Conservation (phyloP, 2,113 vertebrate species). For the Oxyura jamaicensis region DNA sequence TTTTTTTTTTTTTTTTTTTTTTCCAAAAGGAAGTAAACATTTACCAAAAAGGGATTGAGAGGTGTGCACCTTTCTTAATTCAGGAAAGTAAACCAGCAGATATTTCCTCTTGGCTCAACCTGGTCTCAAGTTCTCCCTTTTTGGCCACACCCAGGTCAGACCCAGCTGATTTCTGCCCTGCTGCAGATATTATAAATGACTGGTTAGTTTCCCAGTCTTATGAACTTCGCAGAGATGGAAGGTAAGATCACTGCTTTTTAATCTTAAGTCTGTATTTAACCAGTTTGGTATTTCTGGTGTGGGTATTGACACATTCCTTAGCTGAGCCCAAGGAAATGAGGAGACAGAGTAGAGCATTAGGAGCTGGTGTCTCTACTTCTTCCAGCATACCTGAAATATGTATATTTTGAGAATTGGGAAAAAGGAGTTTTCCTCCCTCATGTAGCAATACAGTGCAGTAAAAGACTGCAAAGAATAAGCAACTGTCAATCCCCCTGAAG, state of each 20-base stretch:
- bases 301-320: not conserved
- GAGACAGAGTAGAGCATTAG: not conserved
- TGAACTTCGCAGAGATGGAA: constrained; percentile 18
- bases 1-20: not conserved
- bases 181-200: not conserved
- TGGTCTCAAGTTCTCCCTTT: not conserved
- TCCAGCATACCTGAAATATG: not conserved
- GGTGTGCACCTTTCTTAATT: not conserved
- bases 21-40: not conserved
- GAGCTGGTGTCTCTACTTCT: not conserved
- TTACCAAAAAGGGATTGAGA: not conserved
- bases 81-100: not conserved
- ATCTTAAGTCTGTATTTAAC: not conserved
- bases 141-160: not conserved
- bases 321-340: not conserved
- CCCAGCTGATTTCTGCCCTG: not conserved
- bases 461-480: not conserved
- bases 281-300: not conserved
- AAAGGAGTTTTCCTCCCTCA: not conserved
- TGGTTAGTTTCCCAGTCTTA: not conserved
- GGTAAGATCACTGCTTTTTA: constrained; percentile 20
- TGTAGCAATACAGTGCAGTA: not conserved
- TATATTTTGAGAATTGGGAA: not conserved
- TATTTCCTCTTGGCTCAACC: constrained; percentile 49
- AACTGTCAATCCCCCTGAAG: not conserved